Percentiles rank a stretch among this genome's conserved stretches.
These are phyloP conservation scores for Pomphorhynchus laevis DNA, from an alignment of 1,140 invertebrate genomes.

Conservation along the genomic window DNA sequence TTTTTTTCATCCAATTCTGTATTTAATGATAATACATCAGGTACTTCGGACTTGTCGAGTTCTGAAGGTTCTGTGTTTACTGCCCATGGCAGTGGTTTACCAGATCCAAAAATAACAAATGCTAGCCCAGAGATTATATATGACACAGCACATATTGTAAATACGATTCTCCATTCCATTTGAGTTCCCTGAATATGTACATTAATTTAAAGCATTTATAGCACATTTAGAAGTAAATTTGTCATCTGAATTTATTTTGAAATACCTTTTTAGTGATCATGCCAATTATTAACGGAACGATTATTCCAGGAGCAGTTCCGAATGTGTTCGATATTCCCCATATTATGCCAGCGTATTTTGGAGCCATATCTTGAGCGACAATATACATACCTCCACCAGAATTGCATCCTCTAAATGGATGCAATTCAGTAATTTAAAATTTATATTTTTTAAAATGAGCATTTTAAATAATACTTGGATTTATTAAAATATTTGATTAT, in stretches of 20 bases:
- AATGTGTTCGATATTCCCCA: slow-evolving; percentile 47
- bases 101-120: slow-evolving; percentile 2
- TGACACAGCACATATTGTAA: slow-evolving; percentile 9
- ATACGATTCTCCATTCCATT: slow-evolving; percentile 10
- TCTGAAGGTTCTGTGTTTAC: too few relatives aligned
- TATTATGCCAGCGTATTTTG: slow-evolving; percentile 33
- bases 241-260: too few relatives aligned
- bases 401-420: not conserved
- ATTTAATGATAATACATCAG: too few relatives aligned
- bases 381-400: slow-evolving; percentile 35
- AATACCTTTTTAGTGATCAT: slow-evolving; percentile 26
- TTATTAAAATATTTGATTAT: too few relatives aligned
- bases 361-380: slow-evolving; percentile 50
- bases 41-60: too few relatives aligned
- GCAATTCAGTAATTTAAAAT: not conserved
- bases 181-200: slow-evolving; percentile 3
- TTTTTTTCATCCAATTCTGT: too few relatives aligned
- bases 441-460: not conserved
- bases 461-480: too few relatives aligned
- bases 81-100: slow-evolving; percentile 7
- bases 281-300: slow-evolving; percentile 36
- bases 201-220: too few relatives aligned
- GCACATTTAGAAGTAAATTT: too few relatives aligned
- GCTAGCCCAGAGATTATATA: too few relatives aligned
- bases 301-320: slow-evolving; percentile 39